A percentile compares a stretch with the other conserved stretches of the same genome.
Evolutionary conservation across 2,888 invertebrate species (phyloP).

Genomic region (Hoplodrina ambigua): DNA sequence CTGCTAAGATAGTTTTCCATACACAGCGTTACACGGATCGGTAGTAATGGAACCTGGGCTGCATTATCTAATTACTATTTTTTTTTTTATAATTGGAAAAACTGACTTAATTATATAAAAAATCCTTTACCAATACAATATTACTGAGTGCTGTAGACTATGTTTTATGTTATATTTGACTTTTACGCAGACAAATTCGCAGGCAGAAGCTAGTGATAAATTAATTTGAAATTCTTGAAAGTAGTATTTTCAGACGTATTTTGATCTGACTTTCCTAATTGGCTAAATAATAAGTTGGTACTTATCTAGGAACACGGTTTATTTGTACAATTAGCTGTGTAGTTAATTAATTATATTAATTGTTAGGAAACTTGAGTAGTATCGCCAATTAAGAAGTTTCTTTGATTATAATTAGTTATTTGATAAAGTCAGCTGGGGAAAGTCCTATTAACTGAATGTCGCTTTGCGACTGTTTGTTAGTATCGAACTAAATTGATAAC

Average conservation of each 20-base stretch:
- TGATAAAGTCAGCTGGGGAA: neutral
- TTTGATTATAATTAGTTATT: conserved; percentile 33
- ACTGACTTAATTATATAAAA: too few relatives aligned
- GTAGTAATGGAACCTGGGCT: neutral
- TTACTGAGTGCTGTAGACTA: too few relatives aligned
- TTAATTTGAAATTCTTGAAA: neutral
- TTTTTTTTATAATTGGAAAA: neutral
- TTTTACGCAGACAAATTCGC: too few relatives aligned
- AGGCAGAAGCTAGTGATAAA: too few relatives aligned
- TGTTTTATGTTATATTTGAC: too few relatives aligned
- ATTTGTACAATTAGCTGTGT: conserved; percentile 22
- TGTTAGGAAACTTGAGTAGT: conserved; percentile 22
- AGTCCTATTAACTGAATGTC: neutral
- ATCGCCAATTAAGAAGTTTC: conserved; percentile 42
- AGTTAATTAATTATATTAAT: conserved; percentile 31
- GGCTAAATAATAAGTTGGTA: conserved; percentile 17
- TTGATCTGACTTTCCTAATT: neutral
- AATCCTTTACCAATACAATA: too few relatives aligned
- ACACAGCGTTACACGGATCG: neutral
- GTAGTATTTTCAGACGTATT: neutral
- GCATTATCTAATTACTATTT: conserved; percentile 5
- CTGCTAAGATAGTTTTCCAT: neutral
- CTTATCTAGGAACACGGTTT: neutral
- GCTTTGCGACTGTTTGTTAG: neutral
- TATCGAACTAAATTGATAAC: conserved; percentile 1